phyloP scores from a whole-genome alignment of 1,140 invertebrate species.

The Heterodera carotae region DNA sequence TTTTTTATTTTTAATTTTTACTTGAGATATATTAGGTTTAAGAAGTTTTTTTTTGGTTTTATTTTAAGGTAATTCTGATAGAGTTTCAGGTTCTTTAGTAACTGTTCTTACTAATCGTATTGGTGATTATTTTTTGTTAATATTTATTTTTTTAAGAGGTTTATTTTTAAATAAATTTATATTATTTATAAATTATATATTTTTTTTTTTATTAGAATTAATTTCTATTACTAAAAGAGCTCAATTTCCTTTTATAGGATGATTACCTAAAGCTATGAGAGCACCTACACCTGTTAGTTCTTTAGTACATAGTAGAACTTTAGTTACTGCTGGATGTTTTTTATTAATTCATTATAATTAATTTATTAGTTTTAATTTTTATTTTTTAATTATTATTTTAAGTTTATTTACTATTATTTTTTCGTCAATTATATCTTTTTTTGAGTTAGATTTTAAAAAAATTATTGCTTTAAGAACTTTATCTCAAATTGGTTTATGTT shows the following conservation, averaged over 20 bases:
- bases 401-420: neutral
- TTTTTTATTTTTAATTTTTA: constrained; percentile 49
- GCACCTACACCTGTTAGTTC: constrained; percentile 48
- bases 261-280: constrained; percentile 52
- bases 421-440: neutral
- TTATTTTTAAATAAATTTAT: constrained; percentile 41
- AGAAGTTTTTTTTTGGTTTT: constrained; percentile 41
- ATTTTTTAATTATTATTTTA: constrained; percentile 10
- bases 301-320: constrained; percentile 50
- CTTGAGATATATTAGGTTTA: constrained; percentile 17
- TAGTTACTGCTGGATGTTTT: neutral
- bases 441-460: constrained; percentile 22
- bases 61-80: constrained; percentile 47
- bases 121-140: constrained; percentile 55
- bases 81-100: constrained; percentile 39
- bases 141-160: constrained; percentile 41
- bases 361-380: neutral
- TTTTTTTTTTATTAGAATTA: constrained; percentile 43
- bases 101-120: constrained; percentile 48
- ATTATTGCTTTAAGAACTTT: constrained; percentile 18
- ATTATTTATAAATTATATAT: no score
- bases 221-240: constrained; percentile 49
- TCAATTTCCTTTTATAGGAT: constrained; percentile 50
- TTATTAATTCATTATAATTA: neutral
- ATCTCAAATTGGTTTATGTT: constrained; percentile 12